A percentile compares a stretch with the other conserved stretches of the same genome.
Conservation (phyloP, 2,888 invertebrate species). For the Ectemnius continuus region DNA sequence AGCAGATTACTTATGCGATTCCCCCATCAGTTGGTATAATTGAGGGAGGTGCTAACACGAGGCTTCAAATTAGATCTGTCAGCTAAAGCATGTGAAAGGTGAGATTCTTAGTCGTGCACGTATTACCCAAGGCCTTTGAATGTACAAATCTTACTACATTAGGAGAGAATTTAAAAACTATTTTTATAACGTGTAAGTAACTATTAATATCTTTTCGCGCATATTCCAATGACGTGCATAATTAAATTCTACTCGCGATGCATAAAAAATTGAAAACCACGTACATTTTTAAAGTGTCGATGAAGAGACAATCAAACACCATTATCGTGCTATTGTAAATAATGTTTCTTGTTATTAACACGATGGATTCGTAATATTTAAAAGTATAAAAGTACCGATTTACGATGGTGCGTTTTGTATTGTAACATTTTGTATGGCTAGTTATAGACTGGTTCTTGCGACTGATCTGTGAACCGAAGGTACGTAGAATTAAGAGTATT, state of each 20-base stretch:
- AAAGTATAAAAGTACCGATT: constrained; percentile 4
- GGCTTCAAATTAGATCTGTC: constrained; percentile 79
- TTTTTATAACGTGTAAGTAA: no score
- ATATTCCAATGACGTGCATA: no score
- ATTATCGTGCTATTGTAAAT: constrained; percentile 9
- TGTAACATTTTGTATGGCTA: not conserved
- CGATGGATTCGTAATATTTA: constrained; percentile 27
- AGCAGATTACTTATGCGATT: constrained; percentile 79
- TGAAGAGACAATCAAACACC: constrained; percentile 1
- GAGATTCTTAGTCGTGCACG: constrained; percentile 5
- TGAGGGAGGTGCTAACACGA: constrained; percentile 74
- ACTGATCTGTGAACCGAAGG: constrained; percentile 38
- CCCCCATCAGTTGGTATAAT: constrained; percentile 79
- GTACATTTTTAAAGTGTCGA: not conserved
- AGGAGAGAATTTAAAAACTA: constrained; percentile 9
- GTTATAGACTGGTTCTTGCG: constrained; percentile 21
- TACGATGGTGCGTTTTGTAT: constrained; percentile 10
- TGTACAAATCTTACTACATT: constrained; percentile 41
- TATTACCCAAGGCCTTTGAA: constrained; percentile 21
- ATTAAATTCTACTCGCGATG: not conserved
- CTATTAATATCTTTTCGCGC: no score
- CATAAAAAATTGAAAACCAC: not conserved
- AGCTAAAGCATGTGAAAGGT: constrained; percentile 51
- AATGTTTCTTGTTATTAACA: constrained; percentile 14
- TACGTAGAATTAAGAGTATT: constrained; percentile 30